Base-by-base conservation (phyloP, 2,888 invertebrate species). In the Gnatocerus cornutus region DNA sequence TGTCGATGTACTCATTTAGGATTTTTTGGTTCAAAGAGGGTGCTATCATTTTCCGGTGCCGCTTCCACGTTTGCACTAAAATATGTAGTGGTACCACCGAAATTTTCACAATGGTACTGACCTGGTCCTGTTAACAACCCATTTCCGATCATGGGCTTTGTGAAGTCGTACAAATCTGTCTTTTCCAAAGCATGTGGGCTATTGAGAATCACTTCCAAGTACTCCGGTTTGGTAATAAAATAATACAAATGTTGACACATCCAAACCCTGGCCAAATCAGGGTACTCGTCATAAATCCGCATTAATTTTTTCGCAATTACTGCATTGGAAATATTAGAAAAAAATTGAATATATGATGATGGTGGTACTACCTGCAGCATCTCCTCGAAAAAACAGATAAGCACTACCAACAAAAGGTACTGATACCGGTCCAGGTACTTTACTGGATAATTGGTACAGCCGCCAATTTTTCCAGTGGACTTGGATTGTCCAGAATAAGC, bases 11-110 rank as follows among this genome's bases (percentile, higher is more conserved):
- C 16, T 46, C 29, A 21, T 61, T 46, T 10, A 68, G 33, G 3
- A 55, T 30, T 13, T 68, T 68, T 37, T 61, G 46, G 21, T 68
- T 68, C 10, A 68, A 39, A 43, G 55, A 14, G n/a, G 68, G 68
- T 3, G 62, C 68, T 1, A 68, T 62, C 1, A 62, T 45, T 48
- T 55, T 68, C n/a, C 68, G 30, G 30, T 68, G 68, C 4, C 48
- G 21, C 12, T 56, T 61, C 68, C 68, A 68, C 5, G 39, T 13
- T 33, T 30, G 41, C 0, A 61, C 67, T 53, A 7, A 9, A 52
- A 63, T 8, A 5, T 0, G 0, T 10, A 9, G 33, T 48, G 13
- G 33, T 33, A 33, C 4, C 10, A 12, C 13, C 10, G 16, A 21
- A 41, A 37, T 13, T 6, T 21, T 5, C 10, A 2, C 1, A n/a